These are phyloP conservation scores for Zhuqinia jingwanae DNA, from an alignment of 2,888 invertebrate species.

Conservation along the genomic window DNA sequence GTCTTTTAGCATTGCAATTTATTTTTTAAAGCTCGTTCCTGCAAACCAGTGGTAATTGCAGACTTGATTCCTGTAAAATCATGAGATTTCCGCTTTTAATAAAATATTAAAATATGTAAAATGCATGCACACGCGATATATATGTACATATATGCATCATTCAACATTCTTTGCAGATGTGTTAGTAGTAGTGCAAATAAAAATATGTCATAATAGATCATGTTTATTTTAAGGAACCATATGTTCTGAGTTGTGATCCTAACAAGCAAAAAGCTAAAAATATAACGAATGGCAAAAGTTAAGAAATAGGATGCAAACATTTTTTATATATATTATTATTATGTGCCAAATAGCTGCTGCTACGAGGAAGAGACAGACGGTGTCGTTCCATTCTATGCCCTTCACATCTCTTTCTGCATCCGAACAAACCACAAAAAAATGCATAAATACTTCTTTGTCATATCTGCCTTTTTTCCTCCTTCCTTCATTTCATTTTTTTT, in stretches of 20 bases:
- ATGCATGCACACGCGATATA: too few species aligned
- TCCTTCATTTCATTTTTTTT: not conserved
- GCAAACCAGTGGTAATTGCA: too few species aligned
- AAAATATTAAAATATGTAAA: not conserved
- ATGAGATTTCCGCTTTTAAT: not conserved
- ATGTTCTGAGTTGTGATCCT: not conserved
- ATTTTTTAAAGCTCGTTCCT: too few species aligned
- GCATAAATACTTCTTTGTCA: conserved; percentile 1
- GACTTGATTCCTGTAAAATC: too few species aligned
- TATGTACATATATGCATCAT: too few species aligned
- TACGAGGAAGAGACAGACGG: not conserved
- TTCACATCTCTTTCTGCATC: too few species aligned
- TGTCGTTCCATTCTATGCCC: conserved; percentile 17
- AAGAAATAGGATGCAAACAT: too few species aligned
- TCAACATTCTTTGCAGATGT: too few species aligned
- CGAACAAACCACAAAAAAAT: not conserved
- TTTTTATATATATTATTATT: not conserved
- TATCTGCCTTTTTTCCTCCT: not conserved
- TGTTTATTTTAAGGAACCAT: not conserved
- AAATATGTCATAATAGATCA: not conserved
- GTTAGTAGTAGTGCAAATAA: not conserved
- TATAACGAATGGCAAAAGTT: too few species aligned
- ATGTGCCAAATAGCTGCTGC: not conserved
- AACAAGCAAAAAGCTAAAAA: not conserved
- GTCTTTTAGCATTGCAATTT: too few species aligned